A percentile compares a stretch with the other conserved stretches of the same genome.
These are phyloP conservation scores for Crocuta crocuta DNA, from an alignment of 2,113 vertebrate species.

Conservation along the genomic window DNA sequence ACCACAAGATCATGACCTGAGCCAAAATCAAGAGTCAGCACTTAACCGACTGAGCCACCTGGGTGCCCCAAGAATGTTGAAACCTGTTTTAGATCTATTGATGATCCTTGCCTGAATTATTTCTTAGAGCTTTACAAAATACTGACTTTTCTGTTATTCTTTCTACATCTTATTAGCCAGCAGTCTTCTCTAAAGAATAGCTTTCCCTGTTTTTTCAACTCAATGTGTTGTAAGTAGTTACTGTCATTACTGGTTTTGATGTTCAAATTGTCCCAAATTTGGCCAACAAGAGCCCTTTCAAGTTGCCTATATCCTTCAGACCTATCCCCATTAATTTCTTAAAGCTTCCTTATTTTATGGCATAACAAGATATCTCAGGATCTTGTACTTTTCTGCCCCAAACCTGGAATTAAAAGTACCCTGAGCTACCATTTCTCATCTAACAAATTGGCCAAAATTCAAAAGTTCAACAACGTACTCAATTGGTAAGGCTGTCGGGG, in stretches of 20 bases:
- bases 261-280: neutral
- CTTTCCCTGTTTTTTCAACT: neutral
- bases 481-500: neutral
- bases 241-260: slow-evolving; percentile 7
- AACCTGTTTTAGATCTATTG: neutral
- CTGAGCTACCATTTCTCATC: slow-evolving; percentile 3
- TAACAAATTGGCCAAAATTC: slow-evolving; percentile 3
- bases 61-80: neutral
- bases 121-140: neutral
- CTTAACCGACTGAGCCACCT: too few relatives aligned
- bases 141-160: neutral
- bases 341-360: slow-evolving; percentile 25
- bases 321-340: neutral
- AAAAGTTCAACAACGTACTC: neutral
- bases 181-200: slow-evolving; percentile 25
- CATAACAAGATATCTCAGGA: neutral
- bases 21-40: too few relatives aligned
- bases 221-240: slow-evolving; percentile 15
- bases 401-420: slow-evolving; percentile 38
- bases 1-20: too few relatives aligned
- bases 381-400: neutral
- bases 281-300: neutral
- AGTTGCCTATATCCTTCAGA: neutral
- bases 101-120: neutral
- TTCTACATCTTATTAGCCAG: neutral